These are phyloP conservation scores for Scyliorhinus canicula DNA, from an alignment of 2,797 vertebrate genomes.

Conservation along the genomic window DNA sequence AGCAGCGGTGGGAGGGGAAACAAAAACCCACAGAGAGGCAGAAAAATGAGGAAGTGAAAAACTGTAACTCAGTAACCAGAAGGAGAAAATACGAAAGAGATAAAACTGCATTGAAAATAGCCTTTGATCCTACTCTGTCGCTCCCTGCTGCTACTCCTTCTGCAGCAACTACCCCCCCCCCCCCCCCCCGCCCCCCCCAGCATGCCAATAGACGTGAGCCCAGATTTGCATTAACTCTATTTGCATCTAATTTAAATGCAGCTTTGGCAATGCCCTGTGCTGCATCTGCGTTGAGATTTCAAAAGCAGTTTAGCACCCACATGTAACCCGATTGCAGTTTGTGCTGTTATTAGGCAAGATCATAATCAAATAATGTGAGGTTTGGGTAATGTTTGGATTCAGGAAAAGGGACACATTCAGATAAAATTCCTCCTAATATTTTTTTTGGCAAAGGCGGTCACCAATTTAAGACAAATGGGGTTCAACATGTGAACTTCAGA, in stretches of 20 bases:
- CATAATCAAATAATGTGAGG: neutral
- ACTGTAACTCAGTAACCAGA: neutral
- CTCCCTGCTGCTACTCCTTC: conserved; percentile 25
- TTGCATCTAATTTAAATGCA: conserved; percentile 28
- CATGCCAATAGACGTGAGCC: neutral
- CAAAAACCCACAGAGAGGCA: neutral
- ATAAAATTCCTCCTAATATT: neutral
- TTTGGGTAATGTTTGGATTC: neutral
- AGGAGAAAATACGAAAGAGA: conserved; percentile 12
- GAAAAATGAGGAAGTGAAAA: neutral
- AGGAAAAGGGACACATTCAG: neutral
- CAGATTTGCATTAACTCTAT: neutral
- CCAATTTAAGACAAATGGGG: neutral
- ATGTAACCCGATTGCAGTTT: neutral
- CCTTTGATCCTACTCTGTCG: neutral
- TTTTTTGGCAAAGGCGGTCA: neutral
- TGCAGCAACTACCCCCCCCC: no score
- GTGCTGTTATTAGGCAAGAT: neutral
- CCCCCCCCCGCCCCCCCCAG: no score
- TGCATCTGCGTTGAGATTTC: conserved; percentile 7
- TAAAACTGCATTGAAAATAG: conserved; percentile 7
- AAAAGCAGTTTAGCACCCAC: neutral
- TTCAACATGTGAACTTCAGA: neutral
- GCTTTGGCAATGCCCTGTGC: neutral
- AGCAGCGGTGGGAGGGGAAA: neutral